A percentile compares a stretch with the other conserved stretches of the same genome.
phyloP scores from a whole-genome alignment of 2,797 vertebrate species.

The Caiman crocodilus region DNA sequence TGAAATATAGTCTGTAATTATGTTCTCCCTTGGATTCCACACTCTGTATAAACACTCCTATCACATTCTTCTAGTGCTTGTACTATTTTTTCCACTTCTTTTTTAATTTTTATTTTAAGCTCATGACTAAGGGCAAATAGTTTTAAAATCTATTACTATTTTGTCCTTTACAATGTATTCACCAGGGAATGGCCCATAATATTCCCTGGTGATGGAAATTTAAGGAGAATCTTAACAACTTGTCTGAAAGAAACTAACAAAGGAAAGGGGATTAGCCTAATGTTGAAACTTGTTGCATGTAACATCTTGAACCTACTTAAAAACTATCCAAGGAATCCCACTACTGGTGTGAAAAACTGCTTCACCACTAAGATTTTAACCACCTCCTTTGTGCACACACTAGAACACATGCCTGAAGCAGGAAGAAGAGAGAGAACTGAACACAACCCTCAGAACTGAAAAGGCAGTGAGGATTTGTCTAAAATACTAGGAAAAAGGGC shows the following conservation, averaged over 20 bases:
- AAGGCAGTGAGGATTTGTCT: neutral
- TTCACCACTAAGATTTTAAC: neutral
- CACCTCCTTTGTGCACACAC: neutral
- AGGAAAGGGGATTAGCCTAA: conserved; percentile 32
- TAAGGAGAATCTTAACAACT: conserved; percentile 38
- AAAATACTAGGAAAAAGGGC: too few species aligned
- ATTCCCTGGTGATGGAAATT: conserved; percentile 24
- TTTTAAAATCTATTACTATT: conserved; percentile 46
- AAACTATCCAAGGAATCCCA: neutral
- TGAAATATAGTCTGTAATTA: conserved; percentile 55
- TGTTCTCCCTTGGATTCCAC: conserved; percentile 18
- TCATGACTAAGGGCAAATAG: conserved; percentile 58
- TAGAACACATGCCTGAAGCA: too few species aligned
- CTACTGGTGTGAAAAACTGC: conserved; percentile 31
- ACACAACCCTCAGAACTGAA: neutral
- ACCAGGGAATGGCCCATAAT: conserved; percentile 8
- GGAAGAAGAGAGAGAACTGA: neutral
- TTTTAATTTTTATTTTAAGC: conserved; percentile 67
- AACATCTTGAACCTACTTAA: neutral
- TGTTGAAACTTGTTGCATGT: neutral
- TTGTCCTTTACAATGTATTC: conserved; percentile 45
- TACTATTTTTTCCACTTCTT: conserved; percentile 16
- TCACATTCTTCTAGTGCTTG: conserved; percentile 35
- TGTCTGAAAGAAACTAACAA: conserved; percentile 25
- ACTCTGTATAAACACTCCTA: conserved; percentile 32